These are phyloP conservation scores for Amblyraja radiata DNA, from an alignment of 2,797 vertebrate genomes.

Conservation along the genomic window DNA sequence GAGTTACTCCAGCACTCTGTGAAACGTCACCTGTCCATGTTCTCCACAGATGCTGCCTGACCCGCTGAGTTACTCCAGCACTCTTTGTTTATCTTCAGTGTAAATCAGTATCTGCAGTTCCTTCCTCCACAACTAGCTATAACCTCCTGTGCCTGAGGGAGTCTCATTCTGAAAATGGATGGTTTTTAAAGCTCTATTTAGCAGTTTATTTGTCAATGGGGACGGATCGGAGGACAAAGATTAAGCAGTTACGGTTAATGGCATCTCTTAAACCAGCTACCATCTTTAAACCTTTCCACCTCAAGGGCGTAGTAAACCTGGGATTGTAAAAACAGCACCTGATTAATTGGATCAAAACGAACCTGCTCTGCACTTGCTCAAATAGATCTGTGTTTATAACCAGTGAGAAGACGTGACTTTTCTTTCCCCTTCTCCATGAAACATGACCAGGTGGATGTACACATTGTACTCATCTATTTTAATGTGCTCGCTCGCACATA, in stretches of 20 bases:
- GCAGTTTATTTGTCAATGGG: not conserved
- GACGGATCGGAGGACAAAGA: not conserved
- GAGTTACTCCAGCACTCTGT: no score
- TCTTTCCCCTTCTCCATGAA: not conserved
- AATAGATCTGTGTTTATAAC: not conserved
- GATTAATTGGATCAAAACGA: not conserved
- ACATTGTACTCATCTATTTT: not conserved
- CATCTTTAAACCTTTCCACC: not conserved
- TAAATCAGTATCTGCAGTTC: no score
- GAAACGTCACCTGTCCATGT: no score
- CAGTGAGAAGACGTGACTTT: not conserved
- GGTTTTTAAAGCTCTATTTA: no score
- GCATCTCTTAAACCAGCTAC: not conserved
- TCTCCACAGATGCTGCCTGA: no score
- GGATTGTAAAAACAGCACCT: not conserved
- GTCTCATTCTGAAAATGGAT: no score
- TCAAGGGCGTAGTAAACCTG: not conserved
- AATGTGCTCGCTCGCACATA: not conserved
- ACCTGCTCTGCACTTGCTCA: not conserved
- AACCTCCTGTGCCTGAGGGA: no score
- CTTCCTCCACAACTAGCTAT: no score
- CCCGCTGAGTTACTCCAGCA: no score
- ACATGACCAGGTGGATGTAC: not conserved
- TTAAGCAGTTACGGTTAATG: not conserved
- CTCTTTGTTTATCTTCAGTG: no score